Conservation (phyloP, 2,113 vertebrate genomes). For the Mastomys natalensis region DNA sequence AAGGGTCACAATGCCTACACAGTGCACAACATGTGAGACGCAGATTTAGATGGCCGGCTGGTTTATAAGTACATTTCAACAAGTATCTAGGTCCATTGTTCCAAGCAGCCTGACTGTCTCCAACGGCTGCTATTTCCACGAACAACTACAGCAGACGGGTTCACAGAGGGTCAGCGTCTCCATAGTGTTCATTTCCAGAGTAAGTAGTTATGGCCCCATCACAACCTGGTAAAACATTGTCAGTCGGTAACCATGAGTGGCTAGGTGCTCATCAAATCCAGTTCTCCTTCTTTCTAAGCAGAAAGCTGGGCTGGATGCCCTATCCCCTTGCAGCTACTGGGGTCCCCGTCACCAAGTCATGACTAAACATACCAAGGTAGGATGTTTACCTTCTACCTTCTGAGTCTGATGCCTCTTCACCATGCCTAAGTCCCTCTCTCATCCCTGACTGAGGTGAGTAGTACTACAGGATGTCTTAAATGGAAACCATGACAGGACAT, state of each 20-base stretch:
- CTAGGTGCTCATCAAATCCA: not conserved
- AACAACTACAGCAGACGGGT: not conserved
- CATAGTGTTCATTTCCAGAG: not conserved
- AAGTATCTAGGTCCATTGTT: not conserved
- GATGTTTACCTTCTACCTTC: not conserved
- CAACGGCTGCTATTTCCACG: not conserved
- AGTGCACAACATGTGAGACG: not conserved
- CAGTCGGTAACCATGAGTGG: not conserved
- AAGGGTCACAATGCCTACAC: not conserved
- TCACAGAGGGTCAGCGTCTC: not conserved
- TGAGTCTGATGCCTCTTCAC: not conserved
- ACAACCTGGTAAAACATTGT: not conserved
- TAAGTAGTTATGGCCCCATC: not conserved
- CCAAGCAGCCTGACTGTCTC: not conserved
- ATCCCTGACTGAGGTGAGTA: not conserved
- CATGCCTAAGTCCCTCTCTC: not conserved
- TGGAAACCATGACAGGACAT: not conserved
- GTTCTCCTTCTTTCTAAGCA: not conserved
- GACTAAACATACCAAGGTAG: not conserved
- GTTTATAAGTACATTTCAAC: constrained; percentile 25
- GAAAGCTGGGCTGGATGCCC: not conserved
- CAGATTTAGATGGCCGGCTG: not conserved
- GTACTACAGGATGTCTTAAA: not conserved
- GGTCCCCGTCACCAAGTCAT: not conserved
- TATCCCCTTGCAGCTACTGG: not conserved